These are phyloP conservation scores for Percina caprodes DNA, from an alignment of 2,113 vertebrate species.

Conservation along the genomic window DNA sequence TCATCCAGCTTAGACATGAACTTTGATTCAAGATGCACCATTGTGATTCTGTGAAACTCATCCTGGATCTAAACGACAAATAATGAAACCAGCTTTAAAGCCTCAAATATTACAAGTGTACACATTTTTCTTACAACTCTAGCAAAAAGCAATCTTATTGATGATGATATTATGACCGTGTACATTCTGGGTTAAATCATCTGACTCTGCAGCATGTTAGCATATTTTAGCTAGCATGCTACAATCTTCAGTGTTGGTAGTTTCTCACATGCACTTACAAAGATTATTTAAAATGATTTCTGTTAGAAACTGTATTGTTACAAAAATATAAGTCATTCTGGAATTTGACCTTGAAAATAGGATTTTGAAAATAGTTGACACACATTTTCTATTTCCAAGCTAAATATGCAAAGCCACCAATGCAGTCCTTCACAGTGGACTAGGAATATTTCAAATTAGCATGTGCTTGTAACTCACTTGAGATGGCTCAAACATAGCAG, in stretches of 20 bases:
- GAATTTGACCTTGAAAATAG: neutral
- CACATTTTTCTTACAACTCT: neutral
- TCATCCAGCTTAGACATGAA: conserved; percentile 50
- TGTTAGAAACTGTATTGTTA: too few species aligned
- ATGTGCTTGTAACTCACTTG: neutral
- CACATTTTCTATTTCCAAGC: neutral
- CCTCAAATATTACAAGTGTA: neutral
- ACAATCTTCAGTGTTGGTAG: too few species aligned
- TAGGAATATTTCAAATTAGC: neutral
- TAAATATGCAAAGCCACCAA: neutral
- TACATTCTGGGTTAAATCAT: too few species aligned
- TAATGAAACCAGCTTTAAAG: conserved; percentile 5
- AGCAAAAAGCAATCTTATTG: too few species aligned
- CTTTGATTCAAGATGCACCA: conserved; percentile 39
- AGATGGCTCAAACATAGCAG: conserved; percentile 26
- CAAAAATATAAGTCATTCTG: neutral
- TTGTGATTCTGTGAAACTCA: conserved; percentile 56
- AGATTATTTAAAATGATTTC: too few species aligned
- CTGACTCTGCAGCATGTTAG: too few species aligned
- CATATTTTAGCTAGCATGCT: too few species aligned
- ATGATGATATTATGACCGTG: too few species aligned
- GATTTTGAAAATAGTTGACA: neutral
- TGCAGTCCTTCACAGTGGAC: neutral
- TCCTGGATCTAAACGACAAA: conserved; percentile 38
- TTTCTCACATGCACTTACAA: too few species aligned